Evolutionary conservation across 35 echinoderm and acorn worm genomes (phyloP), one percentile per base, ranked within the genome.

Genomic region (Chiridota heheva): DNA sequence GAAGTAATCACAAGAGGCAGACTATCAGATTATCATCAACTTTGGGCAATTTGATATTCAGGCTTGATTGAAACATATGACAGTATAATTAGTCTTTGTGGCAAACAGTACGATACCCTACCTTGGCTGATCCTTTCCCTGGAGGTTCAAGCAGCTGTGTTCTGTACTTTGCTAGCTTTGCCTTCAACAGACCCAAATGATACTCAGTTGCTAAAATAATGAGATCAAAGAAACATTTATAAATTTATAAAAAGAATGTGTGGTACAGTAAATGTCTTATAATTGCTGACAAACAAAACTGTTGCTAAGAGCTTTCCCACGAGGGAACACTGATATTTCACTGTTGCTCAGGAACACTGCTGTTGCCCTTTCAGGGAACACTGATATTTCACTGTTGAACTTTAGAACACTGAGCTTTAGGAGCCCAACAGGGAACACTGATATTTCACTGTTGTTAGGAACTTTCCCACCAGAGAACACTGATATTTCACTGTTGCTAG

Each of bases 101-200:
- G n/a, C n/a, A n/a, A n/a, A n/a, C n/a, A n/a, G n/a, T n/a, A n/a
- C n/a, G n/a, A 36, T 35, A 49, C 43, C 40, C 13, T 73, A 91
- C 89, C 89, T 98, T 91, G 37, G 95, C 72, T 40, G 39, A 78
- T 68, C 80, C 75, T 72, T 98, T 98, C 1, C 89, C 81, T 27
- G 56, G 56, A 2, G 95, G 95, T 72, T 98, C 95, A 37, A 98
- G 46, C 4, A 98, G 81, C 39, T 98, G 95, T 71, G 88, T 44
- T 36, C 95, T 82, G 60, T 98, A 98, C 47, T 88, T 98, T 57
- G 95, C 95, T 77, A 98, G 87, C 45, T 98, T 98, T 36, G 95
- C 95, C 74, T 98, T 98, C 29, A 98, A 72, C 2, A 98, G 81
- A 55, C 93, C 95, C 29, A 98, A 82, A 98, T 98, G 95, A 66